These are phyloP conservation scores for Frankliniella intonsa DNA, from an alignment of 2,888 invertebrate genomes.

Conservation along the genomic window DNA sequence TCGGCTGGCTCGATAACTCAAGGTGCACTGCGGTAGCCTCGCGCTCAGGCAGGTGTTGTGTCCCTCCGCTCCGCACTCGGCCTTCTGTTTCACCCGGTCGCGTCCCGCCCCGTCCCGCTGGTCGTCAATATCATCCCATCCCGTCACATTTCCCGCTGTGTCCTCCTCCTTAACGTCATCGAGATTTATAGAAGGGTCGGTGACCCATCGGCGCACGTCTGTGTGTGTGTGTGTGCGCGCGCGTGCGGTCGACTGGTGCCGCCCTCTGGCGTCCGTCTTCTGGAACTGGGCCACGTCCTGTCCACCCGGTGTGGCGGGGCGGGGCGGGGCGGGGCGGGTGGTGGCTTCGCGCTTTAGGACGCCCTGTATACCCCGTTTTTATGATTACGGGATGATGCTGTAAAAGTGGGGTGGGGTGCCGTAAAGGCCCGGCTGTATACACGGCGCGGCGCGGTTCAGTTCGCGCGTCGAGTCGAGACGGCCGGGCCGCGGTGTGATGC, in stretches of 20 bases:
- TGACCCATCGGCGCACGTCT: neutral
- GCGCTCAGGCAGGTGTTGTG: neutral
- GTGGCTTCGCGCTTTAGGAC: neutral
- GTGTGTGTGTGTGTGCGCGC: too few species aligned
- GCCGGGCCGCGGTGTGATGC: neutral
- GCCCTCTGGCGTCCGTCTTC: too few species aligned
- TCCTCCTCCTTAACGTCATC: neutral
- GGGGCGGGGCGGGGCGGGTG: neutral
- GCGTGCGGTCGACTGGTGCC: too few species aligned
- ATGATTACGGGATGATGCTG: conserved; percentile 6
- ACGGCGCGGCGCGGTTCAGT: neutral
- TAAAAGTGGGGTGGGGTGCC: neutral
- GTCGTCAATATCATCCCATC: too few species aligned
- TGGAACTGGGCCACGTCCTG: too few species aligned
- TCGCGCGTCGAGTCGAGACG: neutral
- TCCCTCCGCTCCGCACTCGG: neutral
- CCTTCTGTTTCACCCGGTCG: neutral
- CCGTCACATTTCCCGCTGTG: neutral
- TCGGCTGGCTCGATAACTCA: neutral
- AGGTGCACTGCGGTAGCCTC: neutral
- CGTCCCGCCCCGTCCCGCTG: neutral
- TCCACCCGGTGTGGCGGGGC: too few species aligned
- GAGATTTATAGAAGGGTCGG: neutral
- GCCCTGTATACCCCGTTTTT: neutral
- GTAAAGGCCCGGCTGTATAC: neutral